Conservation (phyloP, 2,888 invertebrate species). For the Zaprionus obscuricornis region DNA sequence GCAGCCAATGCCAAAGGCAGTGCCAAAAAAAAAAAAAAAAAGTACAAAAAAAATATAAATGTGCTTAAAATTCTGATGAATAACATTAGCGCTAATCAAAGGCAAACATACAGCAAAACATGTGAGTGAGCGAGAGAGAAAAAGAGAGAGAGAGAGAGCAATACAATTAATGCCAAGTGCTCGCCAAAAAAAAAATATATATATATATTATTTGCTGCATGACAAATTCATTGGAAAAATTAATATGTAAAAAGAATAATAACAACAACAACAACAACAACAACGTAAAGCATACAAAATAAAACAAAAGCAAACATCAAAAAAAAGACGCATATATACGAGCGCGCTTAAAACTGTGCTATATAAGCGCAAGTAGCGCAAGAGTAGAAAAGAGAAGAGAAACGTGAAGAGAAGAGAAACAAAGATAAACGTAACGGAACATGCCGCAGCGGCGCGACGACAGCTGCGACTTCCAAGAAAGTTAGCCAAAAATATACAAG, state of each 20-base stretch:
- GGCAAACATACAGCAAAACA: constrained; percentile 27
- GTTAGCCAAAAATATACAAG: constrained; percentile 35
- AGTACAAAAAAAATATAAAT: too few relatives aligned
- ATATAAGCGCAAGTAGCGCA: too few relatives aligned
- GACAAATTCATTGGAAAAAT: constrained; percentile 43
- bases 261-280: constrained; percentile 8
- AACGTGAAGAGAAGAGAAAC: constrained; percentile 8
- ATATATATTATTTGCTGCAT: constrained; percentile 11
- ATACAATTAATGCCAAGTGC: constrained; percentile 35
- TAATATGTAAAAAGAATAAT: constrained; percentile 12
- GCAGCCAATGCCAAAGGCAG: too few relatives aligned
- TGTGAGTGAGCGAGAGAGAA: neutral
- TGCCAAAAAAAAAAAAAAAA: too few relatives aligned
- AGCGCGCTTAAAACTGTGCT: constrained; percentile 59
- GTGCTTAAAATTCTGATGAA: too few relatives aligned
- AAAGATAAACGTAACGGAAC: constrained; percentile 18
- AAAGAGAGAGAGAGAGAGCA: constrained; percentile 1
- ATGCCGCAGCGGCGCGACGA: constrained; percentile 23
- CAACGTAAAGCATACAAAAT: constrained; percentile 6
- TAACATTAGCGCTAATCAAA: too few relatives aligned
- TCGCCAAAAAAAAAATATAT: constrained; percentile 19
- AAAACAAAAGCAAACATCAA: constrained; percentile 19
- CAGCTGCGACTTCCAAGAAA: constrained; percentile 49
- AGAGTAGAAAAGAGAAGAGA: constrained; percentile 10
- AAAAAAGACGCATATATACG: constrained; percentile 24